Percentiles rank a stretch among this genome's conserved stretches.
phyloP scores from a whole-genome alignment of 2,888 invertebrate genomes.

The Tenthredo distinguenda region DNA sequence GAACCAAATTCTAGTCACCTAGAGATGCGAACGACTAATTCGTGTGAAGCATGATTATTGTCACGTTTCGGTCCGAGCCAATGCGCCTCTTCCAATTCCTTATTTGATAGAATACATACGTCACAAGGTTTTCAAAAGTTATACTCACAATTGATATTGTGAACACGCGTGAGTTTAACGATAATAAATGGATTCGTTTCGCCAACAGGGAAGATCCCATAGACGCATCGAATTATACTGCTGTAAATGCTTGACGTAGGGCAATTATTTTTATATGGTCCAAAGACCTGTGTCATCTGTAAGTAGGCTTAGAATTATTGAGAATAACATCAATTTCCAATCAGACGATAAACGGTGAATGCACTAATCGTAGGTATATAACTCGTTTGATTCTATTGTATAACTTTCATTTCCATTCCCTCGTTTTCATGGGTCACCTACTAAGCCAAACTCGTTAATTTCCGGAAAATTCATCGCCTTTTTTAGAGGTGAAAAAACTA shows the following conservation, averaged over 20 bases:
- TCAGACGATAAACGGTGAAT: background rate
- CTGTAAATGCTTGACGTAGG: background rate
- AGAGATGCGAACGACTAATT: background rate
- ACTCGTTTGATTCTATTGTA: background rate
- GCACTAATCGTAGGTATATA: background rate
- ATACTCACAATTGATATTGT: conserved; percentile 3
- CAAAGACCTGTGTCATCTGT: background rate
- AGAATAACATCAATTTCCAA: background rate
- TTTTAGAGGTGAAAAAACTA: background rate
- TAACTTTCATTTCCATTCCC: background rate
- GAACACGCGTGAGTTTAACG: background rate
- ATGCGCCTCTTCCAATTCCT: conserved; percentile 28
- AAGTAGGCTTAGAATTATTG: background rate
- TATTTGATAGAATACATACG: conserved; percentile 4
- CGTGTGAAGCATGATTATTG: background rate
- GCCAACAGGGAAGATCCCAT: background rate
- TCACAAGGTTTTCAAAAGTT: conserved; percentile 3
- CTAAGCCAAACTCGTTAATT: background rate
- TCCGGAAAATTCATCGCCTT: conserved; percentile 8
- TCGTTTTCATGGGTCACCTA: background rate
- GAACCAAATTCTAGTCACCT: background rate
- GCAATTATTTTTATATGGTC: background rate
- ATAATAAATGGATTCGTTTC: conserved; percentile 17
- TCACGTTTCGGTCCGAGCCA: background rate
- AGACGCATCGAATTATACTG: background rate